Base-by-base conservation (phyloP, 2,888 invertebrate genomes). In the Cosmia pyralina region DNA sequence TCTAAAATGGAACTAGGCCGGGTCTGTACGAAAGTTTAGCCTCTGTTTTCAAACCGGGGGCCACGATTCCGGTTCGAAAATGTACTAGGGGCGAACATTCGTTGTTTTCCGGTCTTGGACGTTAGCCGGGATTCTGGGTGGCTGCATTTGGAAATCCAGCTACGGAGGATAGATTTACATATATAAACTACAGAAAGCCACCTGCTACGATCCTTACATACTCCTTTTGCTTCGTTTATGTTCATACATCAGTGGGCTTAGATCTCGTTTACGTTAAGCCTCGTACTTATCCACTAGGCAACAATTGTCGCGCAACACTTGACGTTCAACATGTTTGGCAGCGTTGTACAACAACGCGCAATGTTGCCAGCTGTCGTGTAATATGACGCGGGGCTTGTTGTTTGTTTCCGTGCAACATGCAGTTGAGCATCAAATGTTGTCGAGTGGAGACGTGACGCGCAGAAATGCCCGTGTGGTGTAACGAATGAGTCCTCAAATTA, bases 1-100 rank as follows among this genome's bases (percentile, higher is more conserved):
- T 72, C 15, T 76, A 34, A 64, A 79, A 59, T 41, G 19, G 19
- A 64, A 72, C 55, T 41, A 64, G 57, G 72, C 48, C 48, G 52
- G 41, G 8, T 13, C 48, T 46, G 17, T 2, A 17, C 7, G 50
- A 57, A 57, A 67, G 10, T 50, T 50, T 44, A 10, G 4, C 50
- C 22, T n/a, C 34, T 38, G 38, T 70, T 74, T 50, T 57, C 34
- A 28, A 41, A 50, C 48, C 34, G 48, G 70, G 19, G 22, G 8
- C 34, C 34, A 44, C 50, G 78, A 52, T 77, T 68, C 62, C 55
- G 22, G 72, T 71, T 70, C 55, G 55, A 55, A 70, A 77, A 69
- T 60, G 53, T 55, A 34, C 65, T 22, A 10, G 34, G 55, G n/a
- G 7, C 13, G 48, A 69, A 34, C 1, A 41, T 53, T 53, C 10